Base-by-base conservation (phyloP, 2,113 vertebrate species). In the Lepus europaeus region DNA sequence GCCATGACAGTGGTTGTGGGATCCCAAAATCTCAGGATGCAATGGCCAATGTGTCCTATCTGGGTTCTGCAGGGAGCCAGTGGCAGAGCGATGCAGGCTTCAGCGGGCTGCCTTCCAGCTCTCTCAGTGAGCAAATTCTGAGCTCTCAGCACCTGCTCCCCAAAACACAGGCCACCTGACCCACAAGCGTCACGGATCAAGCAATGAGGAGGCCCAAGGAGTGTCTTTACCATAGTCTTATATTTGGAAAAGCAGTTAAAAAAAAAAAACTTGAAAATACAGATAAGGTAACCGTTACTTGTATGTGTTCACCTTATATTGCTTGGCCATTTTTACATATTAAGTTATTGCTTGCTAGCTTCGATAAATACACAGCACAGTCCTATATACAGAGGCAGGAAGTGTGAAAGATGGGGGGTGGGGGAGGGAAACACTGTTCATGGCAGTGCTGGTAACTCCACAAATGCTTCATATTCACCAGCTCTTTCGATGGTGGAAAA, bases 311-410 rank as follows among this genome's bases (percentile, higher is more conserved):
- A 97, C 96, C 98, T 98, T 98, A 98, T 98, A 99, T 98, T 99
- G 98, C 98, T 98, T 98, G 97, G 97, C 97, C 97, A 98, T 98
- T 98, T 98, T 97, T 98, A 98, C 98, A 98, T 98, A 98, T 45
- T 98, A 99, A 99, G 98, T 99, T 99, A 99, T 99, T 99, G 98
- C 98, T 99, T 98, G 97, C 98, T 98, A 99, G 97, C 98, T 97
- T 96, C 85, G 97, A 99, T 98, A 98, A 98, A 98, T 98, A 98
- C 97, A 98, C 97, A 61, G 97, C 97, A 98, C 96, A 91, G 93
- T 98, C 94, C 93, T 98, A 98, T 98, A 90, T 98, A 99, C 98
- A 99, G 98, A 98, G 95, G 98, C 97, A 97, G 97, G 96, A 98
- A 98, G 98, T 98, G 96, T 88, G 93, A 96, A 94, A 95, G 93